Percentiles rank a stretch among this genome's conserved stretches.
phyloP scores from a whole-genome alignment of 2,888 invertebrate species.

The Aphidius colemani region DNA sequence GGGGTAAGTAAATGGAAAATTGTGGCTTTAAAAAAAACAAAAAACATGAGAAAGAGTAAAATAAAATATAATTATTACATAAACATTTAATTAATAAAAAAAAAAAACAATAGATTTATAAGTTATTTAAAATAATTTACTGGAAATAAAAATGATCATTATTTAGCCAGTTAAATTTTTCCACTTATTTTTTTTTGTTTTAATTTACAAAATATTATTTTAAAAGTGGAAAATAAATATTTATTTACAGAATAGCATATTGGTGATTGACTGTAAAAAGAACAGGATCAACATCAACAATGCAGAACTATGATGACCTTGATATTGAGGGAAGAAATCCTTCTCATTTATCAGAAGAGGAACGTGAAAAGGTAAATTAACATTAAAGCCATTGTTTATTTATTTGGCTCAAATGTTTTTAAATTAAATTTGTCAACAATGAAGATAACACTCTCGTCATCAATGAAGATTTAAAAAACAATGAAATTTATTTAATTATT shows the following conservation, averaged over 20 bases:
- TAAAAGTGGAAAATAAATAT: slow-evolving; percentile 15
- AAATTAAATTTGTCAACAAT: slow-evolving; percentile 3
- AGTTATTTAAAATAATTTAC: not conserved
- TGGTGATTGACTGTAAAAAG: slow-evolving; percentile 36
- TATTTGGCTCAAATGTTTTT: not conserved
- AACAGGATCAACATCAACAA: slow-evolving; percentile 29
- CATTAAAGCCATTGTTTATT: too few relatives aligned
- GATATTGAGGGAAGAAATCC: slow-evolving; percentile 59
- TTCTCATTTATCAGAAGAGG: slow-evolving; percentile 54
- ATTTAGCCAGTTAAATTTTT: slow-evolving; percentile 1
- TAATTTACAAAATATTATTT: slow-evolving; percentile 5
- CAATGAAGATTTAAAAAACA: slow-evolving; percentile 25
- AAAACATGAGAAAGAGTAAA: not conserved
- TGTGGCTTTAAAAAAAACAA: slow-evolving; percentile 27
- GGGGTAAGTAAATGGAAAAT: slow-evolving; percentile 39
- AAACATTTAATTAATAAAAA: not conserved
- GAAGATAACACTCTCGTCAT: slow-evolving; percentile 15
- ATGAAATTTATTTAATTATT: too few relatives aligned
- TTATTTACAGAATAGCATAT: slow-evolving; percentile 31
- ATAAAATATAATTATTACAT: too few relatives aligned
- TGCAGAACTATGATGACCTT: slow-evolving; percentile 60
- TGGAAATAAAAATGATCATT: not conserved
- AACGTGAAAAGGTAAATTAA: slow-evolving; percentile 56
- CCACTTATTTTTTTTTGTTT: not conserved
- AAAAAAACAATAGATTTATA: not conserved